Base-by-base conservation (phyloP, 2,797 vertebrate genomes). In the Bovichtus variegatus region DNA sequence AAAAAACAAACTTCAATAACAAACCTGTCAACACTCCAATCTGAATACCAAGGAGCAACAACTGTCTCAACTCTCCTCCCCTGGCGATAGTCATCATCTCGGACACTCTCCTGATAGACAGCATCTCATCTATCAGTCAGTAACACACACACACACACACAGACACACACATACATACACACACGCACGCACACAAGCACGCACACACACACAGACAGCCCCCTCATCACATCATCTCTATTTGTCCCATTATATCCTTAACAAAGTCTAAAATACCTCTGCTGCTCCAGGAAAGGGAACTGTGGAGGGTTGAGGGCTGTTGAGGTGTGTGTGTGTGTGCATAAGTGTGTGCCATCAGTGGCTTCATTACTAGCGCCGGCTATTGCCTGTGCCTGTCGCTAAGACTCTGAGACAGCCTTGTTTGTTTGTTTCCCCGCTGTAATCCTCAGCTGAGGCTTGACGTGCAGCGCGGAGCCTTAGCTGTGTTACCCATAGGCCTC, bases 21-120 rank as follows among this genome's bases (percentile, higher is more conserved):
- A 92, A 93, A 93, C 86, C 86, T 92, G 91, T 93, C 92, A 92
- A 90, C 89, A 91, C 82, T 88, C 76, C 76, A 68, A 90, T 88
- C 87, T 89, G 81, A 92, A 92, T 89, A 89, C 92, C 90, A 90
- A 68, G 84, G 85, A 93, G 88, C 76, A 85, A 64, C 64, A 65
- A 85, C 76, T 84, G 84, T 85, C 83, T 88, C 71, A 77, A 87
- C 82, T 82, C 68, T 76, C 82, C 66, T 90, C 85, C 75, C 74
- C 60, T 83, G 84, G 84, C 23, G 71, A 89, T 81, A 86, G 70
- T 75, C 85, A 88, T 93, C 87, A 90, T 88, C 85, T 62, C 6
- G 31, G 86, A 90, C 81, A 57, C 81, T 87, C 82, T 90, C 91
- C 72, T 85, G 76, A 91, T 90, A 91, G 81, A 89, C 89, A 67